These are phyloP conservation scores for Tipula lateralis DNA, from an alignment of 2,888 invertebrate species.

Conservation along the genomic window DNA sequence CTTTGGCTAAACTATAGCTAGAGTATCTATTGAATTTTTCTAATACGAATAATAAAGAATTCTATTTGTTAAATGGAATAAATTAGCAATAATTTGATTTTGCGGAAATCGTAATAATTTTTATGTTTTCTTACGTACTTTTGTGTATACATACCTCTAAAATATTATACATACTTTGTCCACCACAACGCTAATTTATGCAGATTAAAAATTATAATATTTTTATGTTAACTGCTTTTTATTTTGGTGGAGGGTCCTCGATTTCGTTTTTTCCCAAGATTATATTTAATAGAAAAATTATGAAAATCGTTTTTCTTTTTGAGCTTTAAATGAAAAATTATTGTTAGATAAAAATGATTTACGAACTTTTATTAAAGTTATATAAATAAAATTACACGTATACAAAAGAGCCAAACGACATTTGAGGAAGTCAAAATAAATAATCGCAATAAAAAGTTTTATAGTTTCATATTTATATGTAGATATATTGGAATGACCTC, in stretches of 20 bases:
- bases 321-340: slow-evolving; percentile 12
- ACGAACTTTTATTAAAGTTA: background rate
- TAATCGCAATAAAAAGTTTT: background rate
- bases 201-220: background rate
- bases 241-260: background rate
- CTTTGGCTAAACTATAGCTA: too few relatives aligned
- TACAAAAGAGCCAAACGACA: background rate
- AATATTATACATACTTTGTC: background rate
- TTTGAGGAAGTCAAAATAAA: background rate
- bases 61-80: background rate
- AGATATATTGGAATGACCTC: background rate
- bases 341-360: slow-evolving; percentile 11
- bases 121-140: background rate
- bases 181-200: background rate
- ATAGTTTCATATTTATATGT: background rate
- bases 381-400: background rate
- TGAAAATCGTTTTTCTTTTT: slow-evolving; percentile 2
- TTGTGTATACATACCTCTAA: background rate
- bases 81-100: slow-evolving; percentile 11
- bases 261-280: background rate
- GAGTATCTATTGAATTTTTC: too few relatives aligned
- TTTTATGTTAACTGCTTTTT: slow-evolving; percentile 7
- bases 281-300: background rate
- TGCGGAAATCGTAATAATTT: slow-evolving; percentile 11
- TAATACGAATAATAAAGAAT: background rate